phyloP scores from a whole-genome alignment of 1,140 invertebrate species.

The Medauroidea extradentata region DNA sequence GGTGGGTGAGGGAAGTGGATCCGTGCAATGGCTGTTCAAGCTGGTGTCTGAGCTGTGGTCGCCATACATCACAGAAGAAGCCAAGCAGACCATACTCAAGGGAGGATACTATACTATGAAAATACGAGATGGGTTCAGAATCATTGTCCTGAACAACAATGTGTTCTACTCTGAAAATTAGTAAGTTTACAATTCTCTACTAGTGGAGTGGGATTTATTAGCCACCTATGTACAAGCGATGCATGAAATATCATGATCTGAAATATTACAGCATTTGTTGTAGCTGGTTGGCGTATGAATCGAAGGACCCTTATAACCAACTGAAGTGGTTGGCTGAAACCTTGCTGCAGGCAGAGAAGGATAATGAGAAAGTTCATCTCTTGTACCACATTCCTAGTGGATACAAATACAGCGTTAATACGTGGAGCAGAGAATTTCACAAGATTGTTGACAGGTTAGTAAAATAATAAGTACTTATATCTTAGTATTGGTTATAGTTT shows the following conservation, averaged over 20 bases:
- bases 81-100: conserved; percentile 53
- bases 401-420: conserved; percentile 57
- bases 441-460: conserved; percentile 44
- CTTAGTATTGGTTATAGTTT: not conserved
- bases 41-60: conserved; percentile 58
- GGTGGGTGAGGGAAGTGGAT: conserved; percentile 25
- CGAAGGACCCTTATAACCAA: conserved; percentile 44
- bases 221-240: no score
- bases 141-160: conserved; percentile 71
- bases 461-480: not conserved
- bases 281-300: not conserved
- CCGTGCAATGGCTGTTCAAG: conserved; percentile 64
- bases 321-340: conserved; percentile 72
- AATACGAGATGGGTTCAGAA: conserved; percentile 58
- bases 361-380: conserved; percentile 72
- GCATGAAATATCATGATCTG: no score
- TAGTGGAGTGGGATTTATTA: no score
- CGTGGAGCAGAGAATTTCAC: conserved; percentile 63
- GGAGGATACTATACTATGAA: conserved; percentile 68
- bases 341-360: conserved; percentile 63
- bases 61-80: conserved; percentile 57
- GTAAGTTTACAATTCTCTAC: conserved; percentile 40
- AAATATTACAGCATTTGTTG: no score
- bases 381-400: conserved; percentile 78
- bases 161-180: conserved; percentile 68